These are phyloP conservation scores for Phylloscopus whistleri DNA, from an alignment of 2,113 vertebrate genomes.

Conservation along the genomic window DNA sequence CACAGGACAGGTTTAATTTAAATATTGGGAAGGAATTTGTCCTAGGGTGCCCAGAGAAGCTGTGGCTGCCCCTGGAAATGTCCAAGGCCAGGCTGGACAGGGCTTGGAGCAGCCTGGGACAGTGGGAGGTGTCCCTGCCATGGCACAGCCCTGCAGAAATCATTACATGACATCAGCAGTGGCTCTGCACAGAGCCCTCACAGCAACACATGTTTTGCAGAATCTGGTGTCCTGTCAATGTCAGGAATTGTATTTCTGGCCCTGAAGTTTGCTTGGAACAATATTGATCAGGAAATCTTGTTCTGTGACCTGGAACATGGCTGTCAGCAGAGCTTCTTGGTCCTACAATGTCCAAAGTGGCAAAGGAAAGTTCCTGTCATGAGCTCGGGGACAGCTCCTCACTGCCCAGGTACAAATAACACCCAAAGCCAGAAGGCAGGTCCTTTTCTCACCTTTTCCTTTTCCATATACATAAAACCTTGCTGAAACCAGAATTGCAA, in stretches of 20 bases:
- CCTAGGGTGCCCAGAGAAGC: neutral
- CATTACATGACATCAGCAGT: fast-evolving
- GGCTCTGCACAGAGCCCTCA: neutral
- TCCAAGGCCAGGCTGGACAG: neutral
- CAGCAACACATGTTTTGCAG: neutral
- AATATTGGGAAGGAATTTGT: neutral
- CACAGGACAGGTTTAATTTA: neutral
- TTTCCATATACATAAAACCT: neutral
- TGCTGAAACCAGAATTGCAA: neutral
- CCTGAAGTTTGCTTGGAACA: conserved; percentile 30
- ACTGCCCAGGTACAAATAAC: neutral
- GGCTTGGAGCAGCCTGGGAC: neutral
- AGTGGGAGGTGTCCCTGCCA: fast-evolving
- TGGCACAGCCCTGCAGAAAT: neutral
- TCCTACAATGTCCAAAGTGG: neutral
- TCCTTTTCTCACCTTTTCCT: neutral
- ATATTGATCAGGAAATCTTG: conserved; percentile 50
- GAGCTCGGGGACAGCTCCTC: neutral
- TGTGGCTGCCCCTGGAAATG: neutral
- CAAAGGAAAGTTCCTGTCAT: neutral
- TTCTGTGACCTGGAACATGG: conserved; percentile 45
- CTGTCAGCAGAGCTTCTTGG: neutral
- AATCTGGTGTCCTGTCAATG: neutral
- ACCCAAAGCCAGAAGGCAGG: neutral
- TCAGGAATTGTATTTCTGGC: conserved; percentile 13